Percentiles rank a stretch among this genome's conserved stretches.
Conservation (phyloP, 2,888 invertebrate genomes). For the Schizotus pectinicornis region DNA sequence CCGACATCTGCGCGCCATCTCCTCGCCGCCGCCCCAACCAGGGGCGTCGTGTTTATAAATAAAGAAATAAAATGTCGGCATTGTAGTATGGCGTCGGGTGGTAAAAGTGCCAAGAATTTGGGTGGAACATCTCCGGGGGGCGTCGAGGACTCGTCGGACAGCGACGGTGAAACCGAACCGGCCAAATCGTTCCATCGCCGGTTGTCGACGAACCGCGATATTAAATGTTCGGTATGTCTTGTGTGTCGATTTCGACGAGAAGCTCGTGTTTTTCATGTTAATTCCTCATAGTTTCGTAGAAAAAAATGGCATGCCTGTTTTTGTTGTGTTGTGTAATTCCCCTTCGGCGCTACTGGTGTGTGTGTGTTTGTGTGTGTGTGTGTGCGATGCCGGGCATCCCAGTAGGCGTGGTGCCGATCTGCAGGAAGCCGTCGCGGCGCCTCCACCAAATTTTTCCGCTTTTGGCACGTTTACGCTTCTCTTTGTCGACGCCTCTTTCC, state of each 20-base stretch:
- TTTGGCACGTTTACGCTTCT: too few relatives aligned
- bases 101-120: constrained; percentile 54
- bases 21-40: background rate
- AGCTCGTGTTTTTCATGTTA: too few relatives aligned
- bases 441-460: background rate
- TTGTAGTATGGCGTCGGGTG: constrained; percentile 54
- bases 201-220: constrained; percentile 82
- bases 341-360: too few relatives aligned
- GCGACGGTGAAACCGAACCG: constrained; percentile 83
- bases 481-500: too few relatives aligned
- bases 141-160: constrained; percentile 74
- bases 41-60: constrained; percentile 34
- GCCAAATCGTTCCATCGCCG: constrained; percentile 77
- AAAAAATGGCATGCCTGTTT: constrained; percentile 45
- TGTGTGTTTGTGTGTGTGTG: too few relatives aligned
- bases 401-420: constrained; percentile 36
- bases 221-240: constrained; percentile 76
- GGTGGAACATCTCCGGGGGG: constrained; percentile 50
- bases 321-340: constrained; percentile 26
- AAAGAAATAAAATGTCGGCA: constrained; percentile 45
- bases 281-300: background rate
- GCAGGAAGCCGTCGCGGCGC: constrained; percentile 1
- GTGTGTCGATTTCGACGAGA: background rate
- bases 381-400: constrained; percentile 1
- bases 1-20: too few relatives aligned